phyloP scores from a whole-genome alignment of 2,888 invertebrate species.

The Netelia fuscicornis region DNA sequence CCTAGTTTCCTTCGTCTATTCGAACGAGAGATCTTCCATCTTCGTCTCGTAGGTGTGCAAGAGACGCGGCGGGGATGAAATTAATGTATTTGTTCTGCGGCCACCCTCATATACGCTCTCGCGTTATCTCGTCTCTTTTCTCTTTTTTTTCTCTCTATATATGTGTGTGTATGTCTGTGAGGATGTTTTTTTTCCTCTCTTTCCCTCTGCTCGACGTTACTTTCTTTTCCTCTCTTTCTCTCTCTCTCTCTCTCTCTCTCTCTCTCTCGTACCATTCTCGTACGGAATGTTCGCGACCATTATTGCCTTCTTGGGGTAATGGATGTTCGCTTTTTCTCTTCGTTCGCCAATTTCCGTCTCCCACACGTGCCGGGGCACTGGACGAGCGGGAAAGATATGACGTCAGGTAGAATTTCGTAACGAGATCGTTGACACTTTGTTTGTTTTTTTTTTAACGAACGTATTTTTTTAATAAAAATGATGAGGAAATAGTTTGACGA shows the following conservation, averaged over 20 bases:
- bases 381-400: constrained; percentile 27
- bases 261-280: constrained; percentile 66
- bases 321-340: constrained; percentile 68
- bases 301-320: constrained; percentile 73
- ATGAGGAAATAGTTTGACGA: not conserved
- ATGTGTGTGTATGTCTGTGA: not conserved
- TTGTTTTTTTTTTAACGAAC: not conserved
- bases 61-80: constrained; percentile 77
- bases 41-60: constrained; percentile 47
- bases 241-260: constrained; percentile 57
- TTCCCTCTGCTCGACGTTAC: constrained; percentile 49
- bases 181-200: constrained; percentile 12
- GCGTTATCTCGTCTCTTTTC: constrained; percentile 72
- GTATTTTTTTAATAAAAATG: not conserved
- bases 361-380: constrained; percentile 26
- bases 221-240: constrained; percentile 26
- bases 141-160: constrained; percentile 22
- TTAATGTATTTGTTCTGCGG: constrained; percentile 84
- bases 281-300: constrained; percentile 69
- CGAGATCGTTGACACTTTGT: not conserved
- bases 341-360: constrained; percentile 45
- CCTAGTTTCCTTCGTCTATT: constrained; percentile 6
- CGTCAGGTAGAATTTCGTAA: constrained; percentile 23
- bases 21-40: not conserved
- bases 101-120: constrained; percentile 81